phyloP scores from a whole-genome alignment of 2,113 vertebrate species.

The Pampusana beccarii region DNA sequence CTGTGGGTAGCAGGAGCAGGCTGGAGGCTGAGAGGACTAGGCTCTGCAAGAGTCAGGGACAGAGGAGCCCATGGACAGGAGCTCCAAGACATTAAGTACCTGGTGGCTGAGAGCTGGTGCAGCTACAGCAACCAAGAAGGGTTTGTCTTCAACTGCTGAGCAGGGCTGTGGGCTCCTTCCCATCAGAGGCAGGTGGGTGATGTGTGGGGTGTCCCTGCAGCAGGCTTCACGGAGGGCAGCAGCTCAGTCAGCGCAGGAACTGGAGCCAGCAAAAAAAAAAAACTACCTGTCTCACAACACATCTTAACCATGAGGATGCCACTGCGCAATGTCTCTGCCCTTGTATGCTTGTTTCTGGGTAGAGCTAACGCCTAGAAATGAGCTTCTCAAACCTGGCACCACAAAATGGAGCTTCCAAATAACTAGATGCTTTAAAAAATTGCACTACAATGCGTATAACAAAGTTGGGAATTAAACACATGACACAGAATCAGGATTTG shows the following conservation, averaged over 20 bases:
- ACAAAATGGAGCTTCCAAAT: not conserved
- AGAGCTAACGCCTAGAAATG: not conserved
- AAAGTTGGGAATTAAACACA: not conserved
- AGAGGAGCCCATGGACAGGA: not conserved
- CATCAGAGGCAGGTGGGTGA: constrained; percentile 2
- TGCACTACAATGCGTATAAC: not conserved
- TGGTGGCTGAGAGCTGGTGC: not conserved
- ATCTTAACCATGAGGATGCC: not conserved
- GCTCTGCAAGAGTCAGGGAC: not conserved
- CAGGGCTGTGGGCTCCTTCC: constrained; percentile 5
- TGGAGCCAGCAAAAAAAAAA: not conserved
- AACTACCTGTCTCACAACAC: too few species aligned
- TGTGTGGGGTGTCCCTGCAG: not conserved
- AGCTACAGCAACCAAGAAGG: not conserved
- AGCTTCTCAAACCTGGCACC: not conserved
- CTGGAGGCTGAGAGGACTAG: not conserved
- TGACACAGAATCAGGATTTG: not conserved
- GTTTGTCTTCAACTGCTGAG: not conserved
- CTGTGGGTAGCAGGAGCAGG: not conserved
- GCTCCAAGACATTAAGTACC: constrained; percentile 21
- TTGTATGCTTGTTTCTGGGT: not conserved
- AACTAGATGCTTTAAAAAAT: not conserved
- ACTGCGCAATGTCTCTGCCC: not conserved
- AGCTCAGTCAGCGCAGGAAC: not conserved
- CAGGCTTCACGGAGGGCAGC: not conserved